These are phyloP conservation scores for Uropsilus gracilis DNA, from an alignment of 2,113 vertebrate genomes.

Conservation along the genomic window DNA sequence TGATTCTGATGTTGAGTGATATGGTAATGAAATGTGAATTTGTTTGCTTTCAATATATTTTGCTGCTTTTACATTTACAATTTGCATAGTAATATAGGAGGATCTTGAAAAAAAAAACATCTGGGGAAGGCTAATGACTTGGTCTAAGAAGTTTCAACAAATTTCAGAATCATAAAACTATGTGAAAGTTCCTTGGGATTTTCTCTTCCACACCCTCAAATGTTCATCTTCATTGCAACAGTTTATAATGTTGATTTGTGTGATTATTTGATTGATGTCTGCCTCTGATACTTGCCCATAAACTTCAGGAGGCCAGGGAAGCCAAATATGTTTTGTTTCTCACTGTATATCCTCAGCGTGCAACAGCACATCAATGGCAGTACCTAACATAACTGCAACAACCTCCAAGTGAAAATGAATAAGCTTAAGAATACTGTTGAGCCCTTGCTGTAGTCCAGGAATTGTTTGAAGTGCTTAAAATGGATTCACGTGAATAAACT, in stretches of 20 bases:
- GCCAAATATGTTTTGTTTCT: background rate
- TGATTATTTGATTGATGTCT: background rate
- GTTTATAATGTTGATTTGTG: background rate
- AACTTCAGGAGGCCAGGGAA: background rate
- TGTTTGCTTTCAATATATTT: background rate
- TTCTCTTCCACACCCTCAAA: background rate
- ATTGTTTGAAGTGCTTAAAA: background rate
- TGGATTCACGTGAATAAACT: background rate
- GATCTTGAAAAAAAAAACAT: background rate
- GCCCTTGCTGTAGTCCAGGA: background rate
- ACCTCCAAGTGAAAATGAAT: rapidly evolving
- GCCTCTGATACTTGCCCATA: background rate
- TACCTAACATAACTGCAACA: too few relatives aligned
- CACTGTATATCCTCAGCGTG: background rate
- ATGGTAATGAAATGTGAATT: background rate
- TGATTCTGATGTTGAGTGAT: background rate
- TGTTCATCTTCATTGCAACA: background rate
- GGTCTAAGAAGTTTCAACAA: background rate
- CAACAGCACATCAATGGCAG: background rate
- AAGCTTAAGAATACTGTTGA: background rate
- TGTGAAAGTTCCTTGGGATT: background rate
- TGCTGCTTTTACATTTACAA: background rate
- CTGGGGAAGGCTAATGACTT: background rate
- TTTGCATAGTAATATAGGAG: background rate
- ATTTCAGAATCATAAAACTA: background rate